A percentile compares a stretch with the other conserved stretches of the same genome.
Evolutionary conservation across 2,888 invertebrate genomes (phyloP).

Genomic region (Chesias legatella): DNA sequence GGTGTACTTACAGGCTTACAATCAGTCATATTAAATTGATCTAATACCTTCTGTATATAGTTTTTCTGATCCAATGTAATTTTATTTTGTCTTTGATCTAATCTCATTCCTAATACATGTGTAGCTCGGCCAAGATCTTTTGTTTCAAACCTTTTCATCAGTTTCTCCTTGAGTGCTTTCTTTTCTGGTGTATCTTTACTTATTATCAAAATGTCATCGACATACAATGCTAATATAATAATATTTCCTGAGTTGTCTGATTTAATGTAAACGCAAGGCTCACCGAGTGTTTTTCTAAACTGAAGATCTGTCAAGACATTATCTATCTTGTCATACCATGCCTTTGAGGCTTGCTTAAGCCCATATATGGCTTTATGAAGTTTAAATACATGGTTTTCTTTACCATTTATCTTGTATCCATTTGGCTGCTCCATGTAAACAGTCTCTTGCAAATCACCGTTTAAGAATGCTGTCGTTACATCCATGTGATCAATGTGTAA

Average conservation of each 20-base stretch:
- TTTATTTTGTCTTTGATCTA: not conserved
- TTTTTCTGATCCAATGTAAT: constrained; percentile 1
- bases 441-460: not conserved
- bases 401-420: not conserved
- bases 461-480: constrained; percentile 7
- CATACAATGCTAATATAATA: constrained; percentile 14
- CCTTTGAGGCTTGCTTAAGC: not conserved
- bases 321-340: constrained; percentile 5
- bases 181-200: constrained; percentile 1
- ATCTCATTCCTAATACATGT: constrained; percentile 4
- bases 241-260: not conserved
- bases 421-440: constrained; percentile 4
- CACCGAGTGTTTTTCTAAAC: not conserved
- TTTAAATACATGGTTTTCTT: not conserved
- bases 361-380: constrained; percentile 5
- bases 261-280: constrained; percentile 7
- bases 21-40: constrained; percentile 1
- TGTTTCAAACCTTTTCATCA: constrained; percentile 23
- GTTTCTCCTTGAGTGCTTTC: constrained; percentile 11
- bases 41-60: not conserved
- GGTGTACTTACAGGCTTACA: not conserved
- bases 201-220: constrained; percentile 20
- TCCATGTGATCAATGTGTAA: constrained; percentile 1
- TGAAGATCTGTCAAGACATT: not conserved
- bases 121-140: constrained; percentile 17